These are phyloP conservation scores for Listrodromus nycthemerus DNA, from an alignment of 2,888 invertebrate species.

Conservation along the genomic window DNA sequence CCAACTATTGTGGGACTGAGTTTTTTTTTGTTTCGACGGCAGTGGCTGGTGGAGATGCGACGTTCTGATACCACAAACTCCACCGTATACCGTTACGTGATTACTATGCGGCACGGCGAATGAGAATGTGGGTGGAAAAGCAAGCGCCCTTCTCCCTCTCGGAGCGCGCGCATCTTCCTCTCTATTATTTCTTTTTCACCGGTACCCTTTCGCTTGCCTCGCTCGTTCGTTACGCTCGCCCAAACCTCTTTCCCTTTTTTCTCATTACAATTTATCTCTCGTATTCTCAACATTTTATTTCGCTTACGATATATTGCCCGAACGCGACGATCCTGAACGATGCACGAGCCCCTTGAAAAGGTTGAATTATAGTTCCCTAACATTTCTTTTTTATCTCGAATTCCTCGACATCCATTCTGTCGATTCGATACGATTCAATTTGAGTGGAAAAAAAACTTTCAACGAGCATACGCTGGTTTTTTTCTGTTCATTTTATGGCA, in stretches of 20 bases:
- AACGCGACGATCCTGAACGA: slow-evolving; percentile 26
- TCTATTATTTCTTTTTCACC: slow-evolving; percentile 56
- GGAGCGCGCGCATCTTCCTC: slow-evolving; percentile 38
- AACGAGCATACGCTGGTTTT: neutral
- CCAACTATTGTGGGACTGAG: slow-evolving; percentile 7
- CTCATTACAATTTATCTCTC: slow-evolving; percentile 38
- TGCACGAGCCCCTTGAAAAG: slow-evolving; percentile 11
- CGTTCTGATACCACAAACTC: slow-evolving; percentile 75
- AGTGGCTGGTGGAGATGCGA: slow-evolving; percentile 71
- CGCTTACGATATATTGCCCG: slow-evolving; percentile 23
- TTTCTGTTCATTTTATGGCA: too few relatives aligned
- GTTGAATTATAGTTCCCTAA: neutral
- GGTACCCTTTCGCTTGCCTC: slow-evolving; percentile 44
- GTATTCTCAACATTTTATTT: slow-evolving; percentile 16
- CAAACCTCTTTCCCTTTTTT: slow-evolving; percentile 38
- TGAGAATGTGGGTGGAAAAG: slow-evolving; percentile 80
- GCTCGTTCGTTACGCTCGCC: slow-evolving; percentile 46
- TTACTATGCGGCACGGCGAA: slow-evolving; percentile 78
- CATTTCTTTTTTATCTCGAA: slow-evolving; percentile 23
- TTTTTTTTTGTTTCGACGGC: slow-evolving; percentile 16
- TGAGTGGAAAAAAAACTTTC: neutral
- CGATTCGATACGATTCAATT: neutral
- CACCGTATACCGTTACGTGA: slow-evolving; percentile 79
- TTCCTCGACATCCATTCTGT: neutral
- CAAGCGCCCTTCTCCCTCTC: slow-evolving; percentile 71